phyloP scores from a whole-genome alignment of 2,888 invertebrate genomes.

The Micoletzkya japonica region DNA sequence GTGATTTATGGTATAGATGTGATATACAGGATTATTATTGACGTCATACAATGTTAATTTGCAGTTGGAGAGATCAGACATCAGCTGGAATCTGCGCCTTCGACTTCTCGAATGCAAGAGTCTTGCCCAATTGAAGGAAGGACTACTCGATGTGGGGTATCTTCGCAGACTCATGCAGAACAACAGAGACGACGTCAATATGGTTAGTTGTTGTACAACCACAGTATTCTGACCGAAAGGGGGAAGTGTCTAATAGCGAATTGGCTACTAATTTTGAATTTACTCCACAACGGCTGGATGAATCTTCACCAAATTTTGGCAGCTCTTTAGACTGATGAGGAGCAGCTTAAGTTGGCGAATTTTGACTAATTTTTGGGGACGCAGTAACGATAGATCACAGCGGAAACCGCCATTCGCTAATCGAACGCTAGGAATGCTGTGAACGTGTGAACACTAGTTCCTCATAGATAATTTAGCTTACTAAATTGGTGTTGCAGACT shows the following conservation, averaged over 20 bases:
- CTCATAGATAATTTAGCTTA: neutral
- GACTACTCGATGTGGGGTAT: neutral
- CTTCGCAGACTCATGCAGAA: neutral
- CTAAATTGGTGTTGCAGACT: neutral
- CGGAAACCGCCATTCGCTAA: too few species aligned
- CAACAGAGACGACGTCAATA: neutral
- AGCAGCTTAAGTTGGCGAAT: too few species aligned
- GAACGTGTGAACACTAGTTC: neutral
- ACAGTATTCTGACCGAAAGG: too few species aligned
- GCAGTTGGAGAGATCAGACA: neutral
- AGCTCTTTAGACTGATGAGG: too few species aligned
- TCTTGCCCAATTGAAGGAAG: slow-evolving; percentile 14
- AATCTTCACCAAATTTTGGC: too few species aligned
- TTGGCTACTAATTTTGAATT: too few species aligned
- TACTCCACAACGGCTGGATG: too few species aligned
- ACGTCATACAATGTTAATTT: neutral
- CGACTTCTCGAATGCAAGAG: slow-evolving; percentile 20
- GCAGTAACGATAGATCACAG: too few species aligned
- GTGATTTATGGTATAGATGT: neutral
- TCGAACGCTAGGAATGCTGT: too few species aligned
- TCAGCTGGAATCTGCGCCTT: slow-evolving; percentile 7
- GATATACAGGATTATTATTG: neutral
- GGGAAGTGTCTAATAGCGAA: too few species aligned
- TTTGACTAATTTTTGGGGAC: too few species aligned
- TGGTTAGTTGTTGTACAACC: too few species aligned